phyloP scores from a whole-genome alignment of 1,140 invertebrate species.

The Vanessa tameamea region DNA sequence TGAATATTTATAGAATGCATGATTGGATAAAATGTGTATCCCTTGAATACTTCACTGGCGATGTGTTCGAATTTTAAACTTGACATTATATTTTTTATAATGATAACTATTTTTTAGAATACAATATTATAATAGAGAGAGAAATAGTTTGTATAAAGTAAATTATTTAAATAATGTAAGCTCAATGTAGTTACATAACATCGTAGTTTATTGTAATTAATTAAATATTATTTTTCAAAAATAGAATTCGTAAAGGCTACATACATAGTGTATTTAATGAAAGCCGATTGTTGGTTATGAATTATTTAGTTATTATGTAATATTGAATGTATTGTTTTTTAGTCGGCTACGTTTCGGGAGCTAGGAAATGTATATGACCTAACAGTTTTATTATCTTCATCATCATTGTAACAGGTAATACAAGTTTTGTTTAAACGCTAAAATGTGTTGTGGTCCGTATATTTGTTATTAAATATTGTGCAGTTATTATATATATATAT shows the following conservation, averaged over 20 bases:
- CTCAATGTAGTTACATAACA: constrained; percentile 11
- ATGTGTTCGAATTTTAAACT: constrained; percentile 29
- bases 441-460: constrained; percentile 39
- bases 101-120: background rate
- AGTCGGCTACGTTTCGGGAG: constrained; percentile 61
- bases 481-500: too few species aligned
- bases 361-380: constrained; percentile 63
- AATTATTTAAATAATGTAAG: background rate
- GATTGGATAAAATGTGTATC: constrained; percentile 28
- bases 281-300: constrained; percentile 31
- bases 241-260: constrained; percentile 33
- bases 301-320: constrained; percentile 52
- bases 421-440: constrained; percentile 38
- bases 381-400: constrained; percentile 59
- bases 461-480: constrained; percentile 16
- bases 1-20: constrained; percentile 31
- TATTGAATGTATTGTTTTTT: constrained; percentile 55
- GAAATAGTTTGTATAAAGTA: constrained; percentile 15
- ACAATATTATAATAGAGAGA: constrained; percentile 4
- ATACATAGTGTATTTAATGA: constrained; percentile 15
- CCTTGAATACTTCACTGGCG: constrained; percentile 20
- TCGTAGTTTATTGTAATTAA: constrained; percentile 15
- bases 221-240: background rate
- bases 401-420: constrained; percentile 58
- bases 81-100: constrained; percentile 1